Conservation (phyloP, 2,797 vertebrate species). For the Enoplosus armatus region DNA sequence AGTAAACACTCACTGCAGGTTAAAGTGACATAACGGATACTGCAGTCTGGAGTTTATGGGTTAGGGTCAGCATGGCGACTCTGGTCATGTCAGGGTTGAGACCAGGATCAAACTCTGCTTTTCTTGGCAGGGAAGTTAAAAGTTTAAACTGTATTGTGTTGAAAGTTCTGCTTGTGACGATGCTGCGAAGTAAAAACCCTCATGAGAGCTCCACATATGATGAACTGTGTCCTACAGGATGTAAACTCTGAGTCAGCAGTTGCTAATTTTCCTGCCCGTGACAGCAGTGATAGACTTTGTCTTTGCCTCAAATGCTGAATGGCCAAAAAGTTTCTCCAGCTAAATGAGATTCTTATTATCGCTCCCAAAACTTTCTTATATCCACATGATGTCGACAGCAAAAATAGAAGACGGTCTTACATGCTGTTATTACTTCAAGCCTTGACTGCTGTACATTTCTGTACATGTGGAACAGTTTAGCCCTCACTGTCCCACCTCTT, state of each 20-base stretch:
- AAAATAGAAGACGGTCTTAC: neutral
- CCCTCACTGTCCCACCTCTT: neutral
- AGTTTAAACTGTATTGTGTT: neutral
- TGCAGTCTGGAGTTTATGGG: neutral
- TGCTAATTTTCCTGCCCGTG: neutral
- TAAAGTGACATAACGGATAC: neutral
- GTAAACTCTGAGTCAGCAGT: neutral
- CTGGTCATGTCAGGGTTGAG: neutral
- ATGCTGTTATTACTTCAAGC: neutral
- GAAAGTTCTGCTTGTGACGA: neutral
- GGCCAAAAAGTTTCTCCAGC: neutral
- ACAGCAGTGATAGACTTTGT: neutral
- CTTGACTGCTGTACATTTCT: neutral
- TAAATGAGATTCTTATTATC: neutral
- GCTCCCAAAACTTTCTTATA: neutral
- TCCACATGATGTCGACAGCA: neutral
- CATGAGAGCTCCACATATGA: neutral
- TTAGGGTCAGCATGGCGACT: neutral
- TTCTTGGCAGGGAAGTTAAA: too few relatives aligned
- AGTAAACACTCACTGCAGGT: conserved; percentile 15
- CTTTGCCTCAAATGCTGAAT: neutral
- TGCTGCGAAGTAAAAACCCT: neutral
- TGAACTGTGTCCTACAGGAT: neutral
- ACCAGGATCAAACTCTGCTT: neutral
- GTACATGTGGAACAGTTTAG: neutral